Evolutionary conservation across 2,888 invertebrate genomes (phyloP).

Genomic region (Fragum fragum): DNA sequence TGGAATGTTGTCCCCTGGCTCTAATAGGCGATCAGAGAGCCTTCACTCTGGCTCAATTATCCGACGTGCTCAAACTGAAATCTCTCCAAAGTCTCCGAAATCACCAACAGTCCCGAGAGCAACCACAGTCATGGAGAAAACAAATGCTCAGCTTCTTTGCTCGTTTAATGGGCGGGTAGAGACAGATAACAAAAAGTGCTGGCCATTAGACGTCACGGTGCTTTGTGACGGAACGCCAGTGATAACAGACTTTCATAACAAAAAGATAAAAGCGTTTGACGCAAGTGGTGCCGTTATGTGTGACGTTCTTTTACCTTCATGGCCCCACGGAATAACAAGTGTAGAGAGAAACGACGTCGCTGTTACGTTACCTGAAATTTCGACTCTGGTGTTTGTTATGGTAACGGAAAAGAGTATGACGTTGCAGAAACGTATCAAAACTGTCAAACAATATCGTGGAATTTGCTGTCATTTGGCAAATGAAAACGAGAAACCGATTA

Average conservation of each 20-base stretch:
- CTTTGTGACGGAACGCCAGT: constrained; percentile 74
- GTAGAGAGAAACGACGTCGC: constrained; percentile 68
- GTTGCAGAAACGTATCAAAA: constrained; percentile 70
- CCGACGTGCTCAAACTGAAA: constrained; percentile 49
- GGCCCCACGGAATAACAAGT: constrained; percentile 74
- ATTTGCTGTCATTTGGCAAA: constrained; percentile 61
- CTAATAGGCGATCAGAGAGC: constrained; percentile 31
- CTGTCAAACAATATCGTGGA: constrained; percentile 74
- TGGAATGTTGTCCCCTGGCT: constrained; percentile 36
- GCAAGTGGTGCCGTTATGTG: constrained; percentile 71
- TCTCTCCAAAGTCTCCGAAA: constrained; percentile 51
- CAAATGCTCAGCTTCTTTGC: constrained; percentile 66
- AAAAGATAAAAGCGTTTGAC: constrained; percentile 75
- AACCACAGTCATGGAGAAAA: constrained; percentile 60
- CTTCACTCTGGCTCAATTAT: constrained; percentile 55
- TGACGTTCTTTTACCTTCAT: constrained; percentile 71
- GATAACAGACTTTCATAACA: constrained; percentile 75
- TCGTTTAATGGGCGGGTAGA: constrained; percentile 75
- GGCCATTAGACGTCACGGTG: constrained; percentile 74
- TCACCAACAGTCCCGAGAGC: constrained; percentile 39
- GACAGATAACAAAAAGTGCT: constrained; percentile 73
- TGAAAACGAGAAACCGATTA: constrained; percentile 62
- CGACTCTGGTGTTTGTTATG: constrained; percentile 70
- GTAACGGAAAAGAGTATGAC: constrained; percentile 70
- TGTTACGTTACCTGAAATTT: constrained; percentile 74